Evolutionary conservation across 1,140 invertebrate genomes (phyloP), one percentile per base, ranked within the genome.

Genomic region (Pogonomyrmex barbatus): DNA sequence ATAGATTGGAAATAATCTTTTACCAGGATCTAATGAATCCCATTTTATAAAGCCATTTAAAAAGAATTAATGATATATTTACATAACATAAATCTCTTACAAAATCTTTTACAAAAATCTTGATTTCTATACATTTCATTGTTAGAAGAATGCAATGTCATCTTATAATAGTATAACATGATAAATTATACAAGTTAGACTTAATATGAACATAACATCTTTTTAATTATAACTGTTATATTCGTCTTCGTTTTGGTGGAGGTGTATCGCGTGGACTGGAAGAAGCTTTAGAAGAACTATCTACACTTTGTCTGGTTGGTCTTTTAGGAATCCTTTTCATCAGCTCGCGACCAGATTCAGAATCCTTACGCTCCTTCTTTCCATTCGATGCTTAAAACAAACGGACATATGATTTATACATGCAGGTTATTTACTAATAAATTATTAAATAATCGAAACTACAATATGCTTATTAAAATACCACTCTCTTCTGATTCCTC

Each of bases 331-430:
- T 93, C 88, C 94, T 88, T 58, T 95, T 95, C 10, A 92, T 87
- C 2, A 91, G 91, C 87, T 95, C 95, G 17, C 95, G 92, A 85
- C 90, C 93, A 10, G 93, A 91, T 47, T 95, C 95, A 0, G 93
- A 95, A 89, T 95, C 95, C 67, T 94, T 95, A 2, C 95, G 92
- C 81, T 95, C 95, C 82, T 95, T 95, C 77, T 95, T 95, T 12
- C 65, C 6, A 90, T 67, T 79, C 89, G 91, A 87, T 87, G 65
- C 91, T 94, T 92, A 75, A 52, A 87, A 65, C 90, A 62, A 68
- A 84, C 56, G 30, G 45, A 75, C 62, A 87, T 54, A 76, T 6
- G 56, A 81, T 65, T 73, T 56, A 60, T 36, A 47, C 0, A 1
- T 56, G 2, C 45, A 60, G 5, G 2, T 30, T 4, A 17, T 65